Evolutionary conservation across 2,113 vertebrate species (phyloP).

Genomic region (Phaetusa simplex): DNA sequence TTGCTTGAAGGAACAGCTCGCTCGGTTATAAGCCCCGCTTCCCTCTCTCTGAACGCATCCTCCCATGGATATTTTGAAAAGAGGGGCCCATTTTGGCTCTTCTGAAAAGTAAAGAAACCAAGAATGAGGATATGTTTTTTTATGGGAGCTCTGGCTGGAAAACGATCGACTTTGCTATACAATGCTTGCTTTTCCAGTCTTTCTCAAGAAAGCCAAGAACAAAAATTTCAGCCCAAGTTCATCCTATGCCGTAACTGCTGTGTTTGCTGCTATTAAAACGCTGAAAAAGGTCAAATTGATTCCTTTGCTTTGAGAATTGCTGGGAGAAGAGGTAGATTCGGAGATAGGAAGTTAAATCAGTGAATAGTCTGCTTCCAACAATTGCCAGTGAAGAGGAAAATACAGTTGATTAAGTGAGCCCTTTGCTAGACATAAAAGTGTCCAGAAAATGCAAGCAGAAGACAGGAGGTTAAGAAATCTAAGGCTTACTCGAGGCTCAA

Average conservation of each 20-base stretch:
- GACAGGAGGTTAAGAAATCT: background rate
- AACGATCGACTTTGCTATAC: rapidly evolving
- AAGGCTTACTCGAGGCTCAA: background rate
- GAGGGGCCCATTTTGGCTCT: background rate
- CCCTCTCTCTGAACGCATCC: background rate
- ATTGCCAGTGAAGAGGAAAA: background rate
- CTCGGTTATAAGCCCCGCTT: background rate
- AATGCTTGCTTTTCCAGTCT: slow-evolving; percentile 1
- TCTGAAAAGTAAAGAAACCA: background rate
- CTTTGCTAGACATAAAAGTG: background rate
- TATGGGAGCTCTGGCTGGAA: background rate
- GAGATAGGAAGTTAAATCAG: background rate
- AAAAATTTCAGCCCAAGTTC: slow-evolving; percentile 27
- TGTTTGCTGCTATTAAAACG: slow-evolving; percentile 4
- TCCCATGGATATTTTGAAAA: background rate
- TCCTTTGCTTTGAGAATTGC: background rate
- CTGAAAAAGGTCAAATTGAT: background rate
- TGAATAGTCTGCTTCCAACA: background rate
- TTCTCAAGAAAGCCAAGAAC: background rate
- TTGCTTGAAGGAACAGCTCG: background rate
- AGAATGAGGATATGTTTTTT: background rate
- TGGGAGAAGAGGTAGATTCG: background rate
- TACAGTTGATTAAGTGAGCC: background rate
- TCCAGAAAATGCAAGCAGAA: background rate
- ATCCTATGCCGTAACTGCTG: slow-evolving; percentile 14